Conservation (phyloP, 2,888 invertebrate genomes). For the Mythimna ferrago region DNA sequence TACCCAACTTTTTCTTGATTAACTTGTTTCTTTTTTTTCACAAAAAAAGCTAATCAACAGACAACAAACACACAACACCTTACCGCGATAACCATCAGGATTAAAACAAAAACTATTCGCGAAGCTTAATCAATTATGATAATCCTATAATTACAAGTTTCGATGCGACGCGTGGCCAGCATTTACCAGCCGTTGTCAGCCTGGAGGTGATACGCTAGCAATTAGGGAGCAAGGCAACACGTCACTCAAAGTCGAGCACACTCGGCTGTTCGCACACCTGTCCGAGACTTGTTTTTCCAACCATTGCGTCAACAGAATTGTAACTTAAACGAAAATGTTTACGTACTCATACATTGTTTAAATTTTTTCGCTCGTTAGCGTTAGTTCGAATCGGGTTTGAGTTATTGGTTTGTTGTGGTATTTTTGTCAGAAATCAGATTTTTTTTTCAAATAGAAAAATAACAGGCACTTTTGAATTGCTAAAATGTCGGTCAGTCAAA, state of each 20-base stretch:
- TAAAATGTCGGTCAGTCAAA: too few relatives aligned
- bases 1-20: not conserved
- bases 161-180: conserved; percentile 25
- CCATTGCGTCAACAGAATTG: conserved; percentile 37
- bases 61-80: conserved; percentile 4
- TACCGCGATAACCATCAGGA: not conserved
- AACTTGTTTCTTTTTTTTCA: not conserved
- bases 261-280: conserved; percentile 78
- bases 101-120: conserved; percentile 16
- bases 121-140: conserved; percentile 48
- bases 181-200: conserved; percentile 59
- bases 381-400: not conserved
- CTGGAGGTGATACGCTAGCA: conserved; percentile 66
- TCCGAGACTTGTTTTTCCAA: conserved; percentile 45
- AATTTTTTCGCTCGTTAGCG: conserved; percentile 13
- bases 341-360: conserved; percentile 1
- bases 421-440: not conserved
- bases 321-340: conserved; percentile 27
- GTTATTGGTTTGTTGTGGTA: not conserved
- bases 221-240: conserved; percentile 68
- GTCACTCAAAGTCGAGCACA: conserved; percentile 77
- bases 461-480: too few relatives aligned
- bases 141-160: conserved; percentile 45
- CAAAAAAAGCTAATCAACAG: not conserved
- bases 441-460: too few relatives aligned